phyloP scores from a whole-genome alignment of 2,797 vertebrate species.

The Acrocephalus scirpaceus region DNA sequence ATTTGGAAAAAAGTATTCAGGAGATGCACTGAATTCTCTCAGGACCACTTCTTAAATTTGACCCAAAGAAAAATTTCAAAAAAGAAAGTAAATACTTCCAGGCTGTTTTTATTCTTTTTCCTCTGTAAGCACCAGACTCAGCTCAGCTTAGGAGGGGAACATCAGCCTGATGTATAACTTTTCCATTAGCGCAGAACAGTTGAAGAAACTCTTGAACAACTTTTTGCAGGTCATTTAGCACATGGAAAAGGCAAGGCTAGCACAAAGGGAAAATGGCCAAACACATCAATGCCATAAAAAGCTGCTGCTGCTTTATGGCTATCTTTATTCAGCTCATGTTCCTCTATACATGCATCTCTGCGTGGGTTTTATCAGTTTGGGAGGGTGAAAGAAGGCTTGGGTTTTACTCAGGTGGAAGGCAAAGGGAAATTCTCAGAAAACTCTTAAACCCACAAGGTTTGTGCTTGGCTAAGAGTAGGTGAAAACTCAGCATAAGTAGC shows the following conservation, averaged over 20 bases:
- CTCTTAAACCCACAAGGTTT: neutral
- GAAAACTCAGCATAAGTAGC: neutral
- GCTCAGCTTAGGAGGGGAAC: neutral
- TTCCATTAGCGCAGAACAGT: neutral
- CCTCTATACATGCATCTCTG: neutral
- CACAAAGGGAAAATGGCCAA: neutral
- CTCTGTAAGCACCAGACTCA: neutral
- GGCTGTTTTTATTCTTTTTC: neutral
- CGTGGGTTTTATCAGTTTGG: neutral
- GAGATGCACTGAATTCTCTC: neutral
- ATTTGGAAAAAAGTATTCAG: neutral
- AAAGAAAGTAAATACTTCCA: neutral
- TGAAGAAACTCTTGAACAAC: neutral
- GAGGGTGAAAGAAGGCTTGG: neutral
- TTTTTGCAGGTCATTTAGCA: neutral
- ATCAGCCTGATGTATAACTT: neutral
- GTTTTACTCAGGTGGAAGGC: neutral
- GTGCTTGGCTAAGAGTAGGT: neutral
- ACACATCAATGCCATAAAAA: neutral
- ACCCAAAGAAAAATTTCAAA: neutral
- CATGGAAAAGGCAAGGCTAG: neutral
- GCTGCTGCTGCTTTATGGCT: neutral
- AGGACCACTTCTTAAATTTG: neutral
- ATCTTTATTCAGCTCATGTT: neutral
- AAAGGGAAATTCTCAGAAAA: neutral